Evolutionary conservation across 2,113 vertebrate genomes (phyloP), one percentile per base, ranked within the genome.

Genomic region (Astur gentilis): DNA sequence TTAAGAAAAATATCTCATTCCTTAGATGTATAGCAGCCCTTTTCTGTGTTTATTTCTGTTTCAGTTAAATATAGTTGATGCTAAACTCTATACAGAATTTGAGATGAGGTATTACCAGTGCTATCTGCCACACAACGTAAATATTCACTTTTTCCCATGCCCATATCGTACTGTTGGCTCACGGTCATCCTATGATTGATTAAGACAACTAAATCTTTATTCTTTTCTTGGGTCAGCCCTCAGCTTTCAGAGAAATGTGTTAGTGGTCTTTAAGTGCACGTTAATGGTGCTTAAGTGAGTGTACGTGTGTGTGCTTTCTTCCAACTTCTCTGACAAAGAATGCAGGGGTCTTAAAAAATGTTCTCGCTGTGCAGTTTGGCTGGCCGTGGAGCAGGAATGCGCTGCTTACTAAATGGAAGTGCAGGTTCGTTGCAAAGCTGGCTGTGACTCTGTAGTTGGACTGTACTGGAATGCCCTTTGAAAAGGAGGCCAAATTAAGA

Each of bases 201-300:
- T 55, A 66, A 89, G 55, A 58, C 14, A 75, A 73, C n/a, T 21
- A 49, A 70, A 73, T 50, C 45, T 70, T 65, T 66, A 27, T 73
- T 81, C 32, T 78, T 91, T 78, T 58, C 36, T 89, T 89, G 67
- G 27, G 9, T 90, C 42, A 73, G 23, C 34, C 23, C 36, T 83
- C 36, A 72, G 58, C 62, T 89, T 65, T 91, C 72, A 78, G 55
- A 75, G 34, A n/a, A 91, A 91, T 54, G n/a, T 58, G 50, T 85
- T 52, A 67, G 32, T 75, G 38, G 61, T 87, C 81, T 66, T 93
- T 82, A 85, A 75, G 69, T 76, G 57, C 49, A 55, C 14, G 27
- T 71, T 84, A 78, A 71, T 71, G 20, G 58, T 91, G 22, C 73
- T 84, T 91, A 81, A 78, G 36, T 73, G 60, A 50, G 31, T 7